Evolutionary conservation across 2,797 vertebrate species (phyloP).

Genomic region (Knipowitschia caucasica): DNA sequence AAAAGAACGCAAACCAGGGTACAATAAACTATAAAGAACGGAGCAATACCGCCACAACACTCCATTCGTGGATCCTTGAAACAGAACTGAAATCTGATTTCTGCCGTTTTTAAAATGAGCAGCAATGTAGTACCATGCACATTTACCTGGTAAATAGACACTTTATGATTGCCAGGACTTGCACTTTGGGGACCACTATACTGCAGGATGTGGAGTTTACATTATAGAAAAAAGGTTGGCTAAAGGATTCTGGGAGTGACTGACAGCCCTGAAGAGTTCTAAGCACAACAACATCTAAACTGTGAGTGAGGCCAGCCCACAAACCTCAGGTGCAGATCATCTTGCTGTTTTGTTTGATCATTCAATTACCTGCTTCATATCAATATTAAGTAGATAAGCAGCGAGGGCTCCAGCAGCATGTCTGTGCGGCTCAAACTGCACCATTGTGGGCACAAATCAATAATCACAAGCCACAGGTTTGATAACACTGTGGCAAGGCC

Average conservation of each 20-base stretch:
- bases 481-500: conserved; percentile 30
- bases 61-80: conserved; percentile 26
- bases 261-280: conserved; percentile 33
- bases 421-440: conserved; percentile 20
- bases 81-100: conserved; percentile 39
- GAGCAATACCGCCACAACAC: conserved; percentile 8
- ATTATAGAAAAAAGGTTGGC: conserved; percentile 19
- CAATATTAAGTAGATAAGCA: conserved; percentile 19
- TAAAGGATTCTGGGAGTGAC: conserved; percentile 41
- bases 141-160: conserved; percentile 37
- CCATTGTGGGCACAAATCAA: conserved; percentile 37
- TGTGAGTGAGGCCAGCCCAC: conserved; percentile 9
- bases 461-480: conserved; percentile 39
- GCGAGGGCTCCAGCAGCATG: conserved; percentile 1
- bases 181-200: conserved; percentile 8
- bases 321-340: conserved; percentile 22
- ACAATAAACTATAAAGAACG: conserved; percentile 16
- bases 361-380: conserved; percentile 19
- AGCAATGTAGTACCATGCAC: conserved; percentile 35
- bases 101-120: conserved; percentile 32
- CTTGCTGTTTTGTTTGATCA: conserved; percentile 20
- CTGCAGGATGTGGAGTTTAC: conserved; percentile 9
- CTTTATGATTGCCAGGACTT: conserved; percentile 26
- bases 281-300: conserved; percentile 15
- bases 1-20: conserved; percentile 2